Evolutionary conservation across 2,797 vertebrate genomes (phyloP), one percentile per base, ranked within the genome.

Genomic region (Lophius americanus): DNA sequence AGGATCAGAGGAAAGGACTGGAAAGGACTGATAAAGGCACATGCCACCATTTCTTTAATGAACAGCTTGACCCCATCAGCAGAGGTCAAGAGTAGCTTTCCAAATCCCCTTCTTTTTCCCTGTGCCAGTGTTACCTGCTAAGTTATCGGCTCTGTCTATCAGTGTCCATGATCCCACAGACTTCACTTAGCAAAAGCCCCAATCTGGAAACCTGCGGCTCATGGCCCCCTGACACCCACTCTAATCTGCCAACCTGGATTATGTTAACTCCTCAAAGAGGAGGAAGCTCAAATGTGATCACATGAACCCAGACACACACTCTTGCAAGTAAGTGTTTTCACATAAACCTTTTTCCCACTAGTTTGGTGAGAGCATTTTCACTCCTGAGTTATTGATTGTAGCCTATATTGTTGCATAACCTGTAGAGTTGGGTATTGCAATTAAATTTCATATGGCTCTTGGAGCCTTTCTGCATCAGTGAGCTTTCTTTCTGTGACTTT

Each of bases 41-140:
- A 88, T 76, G 86, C 82, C 83, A 88, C 75, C 54, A 74, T 81
- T 87, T 88, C 81, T 90, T 91, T 91, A 92, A 92, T 89, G 90
- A 92, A 89, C 88, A 88, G 74, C 81, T 89, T 90, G 88, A 92
- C 87, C 90, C 89, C 87, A 90, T 92, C 88, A 85, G 85, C 82
- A 68, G 77, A 89, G 91, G 88, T 90, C 88, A 88, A 89, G 84
- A 83, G 82, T 73, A 61, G 82, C 86, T 85, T 78, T 85, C 77
- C 68, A 85, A 91, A 90, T 88, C 88, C 86, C 80, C 70, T 79
- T 76, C 82, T 77, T 76, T 70, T 79, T 75, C 70, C 68, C 75
- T 64, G 78, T 61, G 81, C 78, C 75, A 63, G 68, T 77, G 78
- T 77, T 78, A 68, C 64, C 74, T 37, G 2, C 60, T 77, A 66